Evolutionary conservation across 2,797 vertebrate species (phyloP).

Genomic region (Gobionotothen gibberifrons): DNA sequence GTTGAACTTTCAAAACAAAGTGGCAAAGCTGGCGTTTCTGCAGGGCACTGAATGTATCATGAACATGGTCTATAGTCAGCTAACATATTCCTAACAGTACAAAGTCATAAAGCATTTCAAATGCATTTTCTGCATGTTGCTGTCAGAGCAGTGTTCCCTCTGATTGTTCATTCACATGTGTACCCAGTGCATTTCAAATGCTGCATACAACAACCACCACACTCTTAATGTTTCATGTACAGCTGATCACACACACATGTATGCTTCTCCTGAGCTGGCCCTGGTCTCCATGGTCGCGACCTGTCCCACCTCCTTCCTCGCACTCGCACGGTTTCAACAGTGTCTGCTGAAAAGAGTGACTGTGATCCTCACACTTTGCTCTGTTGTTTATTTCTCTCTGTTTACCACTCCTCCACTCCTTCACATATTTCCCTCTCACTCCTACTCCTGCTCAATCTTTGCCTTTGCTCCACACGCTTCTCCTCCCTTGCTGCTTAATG

Average conservation of each 20-base stretch:
- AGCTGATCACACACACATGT: slow-evolving; percentile 30
- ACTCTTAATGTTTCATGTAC: slow-evolving; percentile 12
- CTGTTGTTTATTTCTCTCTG: slow-evolving; percentile 82
- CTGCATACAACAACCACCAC: slow-evolving; percentile 38
- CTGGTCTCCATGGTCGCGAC: slow-evolving; percentile 68
- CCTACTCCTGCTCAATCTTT: slow-evolving; percentile 51
- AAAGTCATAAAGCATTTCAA: slow-evolving; percentile 45
- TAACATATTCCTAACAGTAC: slow-evolving; percentile 36
- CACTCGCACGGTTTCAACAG: slow-evolving; percentile 75
- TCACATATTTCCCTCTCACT: slow-evolving; percentile 63
- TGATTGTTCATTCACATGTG: slow-evolving; percentile 52
- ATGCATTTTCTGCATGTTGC: slow-evolving; percentile 68
- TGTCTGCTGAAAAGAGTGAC: slow-evolving; percentile 77
- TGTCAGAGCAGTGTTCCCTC: slow-evolving; percentile 42
- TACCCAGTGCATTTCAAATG: slow-evolving; percentile 66
- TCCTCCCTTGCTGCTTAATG: slow-evolving; percentile 49
- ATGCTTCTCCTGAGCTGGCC: slow-evolving; percentile 71
- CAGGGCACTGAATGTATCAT: slow-evolving; percentile 68
- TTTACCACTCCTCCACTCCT: slow-evolving; percentile 68
- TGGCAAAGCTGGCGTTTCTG: slow-evolving; percentile 50
- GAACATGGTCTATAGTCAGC: slow-evolving; percentile 29
- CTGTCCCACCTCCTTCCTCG: slow-evolving; percentile 63
- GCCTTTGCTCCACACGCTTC: slow-evolving; percentile 46
- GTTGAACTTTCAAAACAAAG: slow-evolving; percentile 19
- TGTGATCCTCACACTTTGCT: slow-evolving; percentile 79